Base-by-base conservation (phyloP, 2,797 vertebrate genomes). In the Netta rufina region DNA sequence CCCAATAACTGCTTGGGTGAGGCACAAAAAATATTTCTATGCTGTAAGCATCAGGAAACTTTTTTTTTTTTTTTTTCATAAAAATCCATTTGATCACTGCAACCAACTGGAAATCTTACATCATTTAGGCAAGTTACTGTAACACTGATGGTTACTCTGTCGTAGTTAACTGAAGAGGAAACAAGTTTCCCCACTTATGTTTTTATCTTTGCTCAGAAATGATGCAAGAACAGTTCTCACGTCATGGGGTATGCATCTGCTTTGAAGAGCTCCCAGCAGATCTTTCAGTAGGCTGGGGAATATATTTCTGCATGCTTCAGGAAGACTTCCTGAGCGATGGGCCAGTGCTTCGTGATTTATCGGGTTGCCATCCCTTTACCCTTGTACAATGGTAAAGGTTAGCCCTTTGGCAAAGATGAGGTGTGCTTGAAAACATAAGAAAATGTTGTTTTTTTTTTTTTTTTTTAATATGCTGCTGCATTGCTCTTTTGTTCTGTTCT, bases 31-130 rank as follows among this genome's bases (percentile, higher is more conserved):
- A 79, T 58, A 28, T 67, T 69, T 70, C 71, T 78, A 70, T 43
- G 36, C 58, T 43, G 11, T 38, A 30, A 84, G 73, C 76, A 81
- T 70, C 76, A 81, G 70, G 73, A 95, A 96, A 62, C 57, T 62
- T 71, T 70, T 12, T 91, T 91, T 92, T 91, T 92, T 92, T 79
- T 9, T 8, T 43, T 39, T 92, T 78, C 70, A 53, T 78, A 75
- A 85, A 85, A 87, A 92, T 47, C 89, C 66, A 5, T 39, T 22
- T 91, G 80, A 91, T 87, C 43, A 2, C 3, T 25, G 84, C 85
- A 81, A 84, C 78, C 76, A 88, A 0, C 57, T 64, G 92, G 38
- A 88, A 81, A 67, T 30, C 22, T 93, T 88, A 1, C 64, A 76
- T 81, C 89, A 67, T 60, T 88, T 53, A 70, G 58, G 58, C 19